Base-by-base conservation (phyloP, 2,113 vertebrate genomes). In the Alouatta palliata region DNA sequence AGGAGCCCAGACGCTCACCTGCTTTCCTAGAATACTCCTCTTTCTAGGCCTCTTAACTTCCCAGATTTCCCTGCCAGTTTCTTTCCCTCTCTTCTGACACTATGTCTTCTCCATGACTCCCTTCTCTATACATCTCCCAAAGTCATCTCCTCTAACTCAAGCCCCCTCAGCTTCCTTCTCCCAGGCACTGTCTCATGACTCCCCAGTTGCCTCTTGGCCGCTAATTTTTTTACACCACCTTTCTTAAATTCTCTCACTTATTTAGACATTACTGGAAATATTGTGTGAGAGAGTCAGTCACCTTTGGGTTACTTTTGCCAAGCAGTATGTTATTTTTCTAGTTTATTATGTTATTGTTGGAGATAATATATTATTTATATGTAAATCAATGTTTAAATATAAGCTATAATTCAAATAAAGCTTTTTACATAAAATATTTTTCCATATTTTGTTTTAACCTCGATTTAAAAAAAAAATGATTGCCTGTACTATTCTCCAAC, bases 91-190 rank as follows among this genome's bases (percentile, higher is more conserved):
- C 21, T 5, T 47, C 32, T 70, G 32, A 37, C 35, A 32, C 11
- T n/a, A 40, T 3, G 6, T 61, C 32, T 88, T 32, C 52, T 54
- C 17, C n/a, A 32, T 54, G 49, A 7, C 27, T 14, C 10, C 27
- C 35, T 52, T 71, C 45, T 87, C 66, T 71, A 40, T 6, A 35
- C 3, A 71, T 7, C 23, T 43, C 43, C 11, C 19, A 43, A 23
- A 56, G 6, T 75, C 30, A 40, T 21, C 27, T 43, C 37, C 40
- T 88, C 11, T 88, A 37, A 58, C 12, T 6, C n/a, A 25, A 73
- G 25, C 0, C 4, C 35, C 27, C 17, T 5, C 1, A 1, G 14
- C 20, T 45, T 7, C 6, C 19, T 43, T 82, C 52, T 16, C 35
- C 43, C 35, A 87, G 45, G 20, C 8, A 49, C 25, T 45, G 17